Evolutionary conservation across 2,113 vertebrate species (phyloP), one percentile per base, ranked within the genome.

Genomic region (Agapornis roseicollis): DNA sequence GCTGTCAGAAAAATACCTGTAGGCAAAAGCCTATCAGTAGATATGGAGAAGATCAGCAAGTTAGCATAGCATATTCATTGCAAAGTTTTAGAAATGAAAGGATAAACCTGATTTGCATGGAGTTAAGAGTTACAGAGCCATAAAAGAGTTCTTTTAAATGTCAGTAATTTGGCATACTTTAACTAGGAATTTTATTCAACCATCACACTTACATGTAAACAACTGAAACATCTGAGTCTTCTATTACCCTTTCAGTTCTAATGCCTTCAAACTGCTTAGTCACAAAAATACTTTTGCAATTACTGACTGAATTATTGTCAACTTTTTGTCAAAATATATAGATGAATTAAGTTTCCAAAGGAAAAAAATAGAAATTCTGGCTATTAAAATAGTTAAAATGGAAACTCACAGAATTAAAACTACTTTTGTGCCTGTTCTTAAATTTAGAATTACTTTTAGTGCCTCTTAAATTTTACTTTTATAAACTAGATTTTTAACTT

Each of bases 1-100:
- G 42, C 72, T 95, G 42, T 83, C 83, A 80, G 71, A 87, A 93
- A 81, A 97, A 95, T 90, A 94, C 60, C 56, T 44, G 24, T 56
- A 90, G n/a, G 46, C 46, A 73, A 80, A 88, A 84, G 24, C 47
- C 25, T 60, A 39, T 56, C 24, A 20, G 27, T 17, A 80, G 46
- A 42, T 17, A 29, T 2, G 44, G 37, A 72, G 31, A 23, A 61
- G 46, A 29, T 79, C 71, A 77, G 25, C 53, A 88, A 88, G 52
- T 73, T 63, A 84, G 29, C 68, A 71, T 24, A 65, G 1, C 2
- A 31, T 64, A 61, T 23, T 81, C 37, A 49, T 68, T 5, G 4
- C 42, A 71, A 88, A 24, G 15, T 23, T 65, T 78, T 46, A 17
- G 17, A 81, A 17, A 79, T 49, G 37, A 86, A 88, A 92, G 44